Evolutionary conservation across 2,797 vertebrate species (phyloP).

Genomic region (Melanotaenia pygmaea): DNA sequence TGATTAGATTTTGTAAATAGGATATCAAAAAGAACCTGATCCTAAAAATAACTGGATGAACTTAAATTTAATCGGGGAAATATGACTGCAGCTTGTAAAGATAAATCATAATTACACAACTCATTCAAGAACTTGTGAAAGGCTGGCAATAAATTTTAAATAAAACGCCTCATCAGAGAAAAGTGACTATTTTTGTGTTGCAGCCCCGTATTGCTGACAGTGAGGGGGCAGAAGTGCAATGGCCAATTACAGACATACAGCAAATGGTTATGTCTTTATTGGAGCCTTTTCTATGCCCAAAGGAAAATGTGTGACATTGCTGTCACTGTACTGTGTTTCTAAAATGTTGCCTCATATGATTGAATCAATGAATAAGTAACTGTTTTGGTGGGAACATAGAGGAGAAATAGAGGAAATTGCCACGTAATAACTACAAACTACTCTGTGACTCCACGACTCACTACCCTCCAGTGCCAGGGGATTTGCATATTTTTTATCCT

Average conservation of each 20-base stretch:
- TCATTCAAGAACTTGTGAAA: background rate
- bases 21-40: background rate
- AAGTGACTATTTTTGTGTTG: slow-evolving; percentile 10
- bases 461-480: slow-evolving; percentile 31
- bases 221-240: slow-evolving; percentile 12
- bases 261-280: slow-evolving; percentile 34
- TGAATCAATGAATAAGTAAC: slow-evolving; percentile 12
- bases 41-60: background rate
- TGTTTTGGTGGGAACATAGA: slow-evolving; percentile 33
- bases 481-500: slow-evolving; percentile 34
- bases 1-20: background rate
- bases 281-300: slow-evolving; percentile 22
- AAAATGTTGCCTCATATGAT: slow-evolving; percentile 19
- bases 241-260: slow-evolving; percentile 20
- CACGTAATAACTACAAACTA: slow-evolving; percentile 36
- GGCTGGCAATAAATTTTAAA: background rate
- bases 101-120: background rate
- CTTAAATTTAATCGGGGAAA: background rate
- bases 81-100: background rate
- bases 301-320: slow-evolving; percentile 35
- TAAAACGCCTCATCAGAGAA: background rate
- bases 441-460: slow-evolving; percentile 5
- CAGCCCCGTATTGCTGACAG: background rate
- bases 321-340: slow-evolving; percentile 34
- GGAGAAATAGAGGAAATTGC: slow-evolving; percentile 42